phyloP scores from a whole-genome alignment of 2,113 vertebrate genomes.

The Toxostoma redivivum region DNA sequence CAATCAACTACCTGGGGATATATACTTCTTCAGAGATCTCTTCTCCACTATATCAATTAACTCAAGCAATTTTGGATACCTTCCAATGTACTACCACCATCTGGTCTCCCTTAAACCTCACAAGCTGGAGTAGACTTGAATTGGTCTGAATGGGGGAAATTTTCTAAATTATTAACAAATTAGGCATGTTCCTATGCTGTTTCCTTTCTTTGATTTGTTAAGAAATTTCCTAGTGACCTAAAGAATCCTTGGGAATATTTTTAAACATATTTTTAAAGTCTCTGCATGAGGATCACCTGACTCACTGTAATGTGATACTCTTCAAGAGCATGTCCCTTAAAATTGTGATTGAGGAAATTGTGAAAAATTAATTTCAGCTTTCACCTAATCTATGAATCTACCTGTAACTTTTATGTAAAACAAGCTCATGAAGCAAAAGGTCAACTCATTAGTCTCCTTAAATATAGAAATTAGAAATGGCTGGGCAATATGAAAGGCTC shows the following conservation, averaged over 20 bases:
- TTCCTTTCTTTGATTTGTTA: slow-evolving; percentile 19
- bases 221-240: background rate
- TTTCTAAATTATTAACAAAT: slow-evolving; percentile 75
- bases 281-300: background rate
- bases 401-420: background rate
- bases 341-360: accelerated
- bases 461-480: background rate
- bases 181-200: slow-evolving; percentile 37
- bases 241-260: background rate
- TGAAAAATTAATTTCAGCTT: background rate
- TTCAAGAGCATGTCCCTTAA: accelerated
- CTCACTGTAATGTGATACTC: background rate
- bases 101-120: slow-evolving; percentile 67
- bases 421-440: background rate
- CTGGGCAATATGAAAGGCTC: background rate
- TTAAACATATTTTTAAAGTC: background rate
- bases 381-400: background rate
- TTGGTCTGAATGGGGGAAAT: slow-evolving; percentile 71
- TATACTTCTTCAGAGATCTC: slow-evolving; percentile 64
- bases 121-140: slow-evolving; percentile 59
- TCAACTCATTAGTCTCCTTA: background rate
- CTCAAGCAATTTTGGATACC: slow-evolving; percentile 69
- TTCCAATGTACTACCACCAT: slow-evolving; percentile 67
- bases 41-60: slow-evolving; percentile 70
- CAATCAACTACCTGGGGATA: slow-evolving; percentile 72